These are phyloP conservation scores for Drosophila repletoides DNA, from an alignment of 1,140 invertebrate genomes.

Conservation along the genomic window DNA sequence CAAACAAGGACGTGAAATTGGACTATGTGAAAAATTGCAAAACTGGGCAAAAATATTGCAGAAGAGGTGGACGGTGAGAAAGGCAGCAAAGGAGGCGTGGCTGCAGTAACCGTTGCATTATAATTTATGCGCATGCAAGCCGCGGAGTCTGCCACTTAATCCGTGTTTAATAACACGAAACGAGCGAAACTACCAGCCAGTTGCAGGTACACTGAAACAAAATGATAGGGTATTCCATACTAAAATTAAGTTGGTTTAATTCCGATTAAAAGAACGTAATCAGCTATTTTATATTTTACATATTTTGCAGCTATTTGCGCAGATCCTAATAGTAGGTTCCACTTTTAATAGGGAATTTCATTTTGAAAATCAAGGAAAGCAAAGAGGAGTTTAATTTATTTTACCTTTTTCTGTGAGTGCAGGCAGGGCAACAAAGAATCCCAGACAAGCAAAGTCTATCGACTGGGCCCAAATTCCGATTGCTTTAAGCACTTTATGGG, in stretches of 20 bases:
- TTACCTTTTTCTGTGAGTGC: too few species aligned
- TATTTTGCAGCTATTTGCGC: too few species aligned
- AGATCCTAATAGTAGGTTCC: too few species aligned
- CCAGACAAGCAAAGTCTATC: constrained; percentile 43
- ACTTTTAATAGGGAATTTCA: too few species aligned
- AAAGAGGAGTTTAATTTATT: too few species aligned
- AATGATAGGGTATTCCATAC: too few species aligned
- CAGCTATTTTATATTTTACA: too few species aligned
- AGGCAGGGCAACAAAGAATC: too few species aligned
- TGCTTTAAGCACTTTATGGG: constrained; percentile 61
- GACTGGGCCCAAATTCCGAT: constrained; percentile 1
- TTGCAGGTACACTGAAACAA: not conserved
- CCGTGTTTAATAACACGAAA: constrained; percentile 77
- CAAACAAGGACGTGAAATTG: constrained; percentile 72
- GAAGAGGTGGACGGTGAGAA: too few species aligned
- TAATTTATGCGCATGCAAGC: constrained; percentile 79
- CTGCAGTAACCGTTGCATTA: constrained; percentile 58
- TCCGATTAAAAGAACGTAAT: too few species aligned
- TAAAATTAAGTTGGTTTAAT: too few species aligned
- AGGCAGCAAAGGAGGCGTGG: constrained; percentile 45
- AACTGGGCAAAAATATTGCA: constrained; percentile 23
- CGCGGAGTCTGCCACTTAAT: constrained; percentile 77
- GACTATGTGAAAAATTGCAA: constrained; percentile 53
- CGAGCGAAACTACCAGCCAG: constrained; percentile 26
- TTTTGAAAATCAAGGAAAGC: too few species aligned